Conservation (phyloP, 2,797 vertebrate species). For the Paramormyrops hopkinsi region DNA sequence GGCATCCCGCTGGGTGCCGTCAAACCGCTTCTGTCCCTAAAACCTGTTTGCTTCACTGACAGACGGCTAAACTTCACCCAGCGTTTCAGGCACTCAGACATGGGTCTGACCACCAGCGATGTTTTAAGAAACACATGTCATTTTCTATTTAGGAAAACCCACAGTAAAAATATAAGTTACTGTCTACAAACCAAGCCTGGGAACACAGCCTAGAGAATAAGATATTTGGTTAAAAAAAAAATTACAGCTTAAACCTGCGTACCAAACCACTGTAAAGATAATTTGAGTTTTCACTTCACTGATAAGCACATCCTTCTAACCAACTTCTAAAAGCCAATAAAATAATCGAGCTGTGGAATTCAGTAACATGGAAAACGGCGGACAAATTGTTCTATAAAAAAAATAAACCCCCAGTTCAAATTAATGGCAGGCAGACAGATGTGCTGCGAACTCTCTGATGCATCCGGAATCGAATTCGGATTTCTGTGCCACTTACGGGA, state of each 20-base stretch:
- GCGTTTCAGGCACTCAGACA: conserved; percentile 24
- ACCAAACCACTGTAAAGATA: conserved; percentile 29
- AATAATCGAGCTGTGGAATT: not conserved
- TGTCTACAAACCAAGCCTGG: conserved; percentile 22
- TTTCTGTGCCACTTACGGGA: not conserved
- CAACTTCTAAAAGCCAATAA: not conserved
- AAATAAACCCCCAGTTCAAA: not conserved
- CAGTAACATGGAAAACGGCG: not conserved
- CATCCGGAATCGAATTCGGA: not conserved
- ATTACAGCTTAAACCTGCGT: conserved; percentile 35
- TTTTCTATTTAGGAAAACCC: conserved; percentile 55
- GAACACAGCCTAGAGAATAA: conserved; percentile 7
- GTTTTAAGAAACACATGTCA: conserved; percentile 38
- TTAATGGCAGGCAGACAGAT: not conserved
- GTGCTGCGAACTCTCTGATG: not conserved
- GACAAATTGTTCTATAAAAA: conserved; percentile 5
- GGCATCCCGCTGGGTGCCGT: not conserved
- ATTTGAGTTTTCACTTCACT: conserved; percentile 23
- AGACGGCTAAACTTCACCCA: conserved; percentile 22
- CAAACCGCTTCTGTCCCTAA: not conserved
- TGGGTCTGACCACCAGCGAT: conserved; percentile 42
- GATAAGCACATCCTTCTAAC: not conserved
- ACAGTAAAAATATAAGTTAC: conserved; percentile 45
- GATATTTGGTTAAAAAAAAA: conserved; percentile 31
- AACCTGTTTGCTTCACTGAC: conserved; percentile 15